Conservation (phyloP, 1,140 invertebrate genomes). For the Cyphomyrmex costatus region DNA sequence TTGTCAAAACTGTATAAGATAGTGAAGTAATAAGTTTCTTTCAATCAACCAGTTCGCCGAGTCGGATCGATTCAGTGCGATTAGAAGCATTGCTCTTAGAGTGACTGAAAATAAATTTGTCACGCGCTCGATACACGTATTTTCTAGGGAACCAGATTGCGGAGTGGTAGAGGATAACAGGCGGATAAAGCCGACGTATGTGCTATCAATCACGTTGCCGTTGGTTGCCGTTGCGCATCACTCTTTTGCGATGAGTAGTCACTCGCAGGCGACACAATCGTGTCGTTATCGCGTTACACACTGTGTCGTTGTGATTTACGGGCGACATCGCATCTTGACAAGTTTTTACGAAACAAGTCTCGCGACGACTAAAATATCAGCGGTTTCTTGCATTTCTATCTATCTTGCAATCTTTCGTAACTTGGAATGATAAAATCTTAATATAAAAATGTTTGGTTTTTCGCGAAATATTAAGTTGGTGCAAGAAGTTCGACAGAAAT, state of each 20-base stretch:
- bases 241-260: slow-evolving; percentile 63
- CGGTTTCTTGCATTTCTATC: background rate
- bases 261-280: slow-evolving; percentile 63
- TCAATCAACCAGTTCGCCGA: background rate
- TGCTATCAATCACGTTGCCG: slow-evolving; percentile 60
- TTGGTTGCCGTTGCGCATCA: slow-evolving; percentile 57
- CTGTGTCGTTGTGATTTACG: slow-evolving; percentile 57
- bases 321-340: slow-evolving; percentile 58
- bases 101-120: slow-evolving; percentile 52
- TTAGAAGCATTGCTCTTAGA: slow-evolving; percentile 21
- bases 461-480: background rate
- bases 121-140: slow-evolving; percentile 38
- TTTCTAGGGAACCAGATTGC: slow-evolving; percentile 51
- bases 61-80: slow-evolving; percentile 12
- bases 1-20: background rate
- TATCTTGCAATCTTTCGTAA: background rate
- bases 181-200: slow-evolving; percentile 63
- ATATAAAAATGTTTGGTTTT: background rate
- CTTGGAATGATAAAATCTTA: background rate
- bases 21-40: background rate
- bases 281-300: slow-evolving; percentile 62
- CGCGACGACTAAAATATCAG: slow-evolving; percentile 34
- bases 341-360: slow-evolving; percentile 48
- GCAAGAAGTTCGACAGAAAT: background rate
- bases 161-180: slow-evolving; percentile 56